These are phyloP conservation scores for Strigamia maritima DNA, from an alignment of 2,888 invertebrate species.

Conservation along the genomic window DNA sequence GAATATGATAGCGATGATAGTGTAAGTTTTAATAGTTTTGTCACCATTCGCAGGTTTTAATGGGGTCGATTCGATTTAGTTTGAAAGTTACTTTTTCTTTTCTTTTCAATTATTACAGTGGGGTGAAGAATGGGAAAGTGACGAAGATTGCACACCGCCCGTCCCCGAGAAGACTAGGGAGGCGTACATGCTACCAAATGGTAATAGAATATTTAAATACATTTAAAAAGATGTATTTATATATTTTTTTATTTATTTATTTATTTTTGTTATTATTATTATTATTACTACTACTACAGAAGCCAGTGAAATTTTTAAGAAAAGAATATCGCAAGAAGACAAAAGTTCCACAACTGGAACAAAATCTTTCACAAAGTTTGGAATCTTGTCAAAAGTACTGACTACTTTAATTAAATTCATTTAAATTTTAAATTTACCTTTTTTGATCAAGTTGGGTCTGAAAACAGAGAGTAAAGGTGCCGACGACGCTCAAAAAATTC, in stretches of 20 bases:
- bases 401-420: neutral
- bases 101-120: slow-evolving; percentile 25
- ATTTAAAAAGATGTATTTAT: neutral
- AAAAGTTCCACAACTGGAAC: neutral
- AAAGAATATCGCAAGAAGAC: neutral
- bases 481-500: neutral
- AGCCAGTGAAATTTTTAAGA: neutral
- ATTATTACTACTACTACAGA: no score
- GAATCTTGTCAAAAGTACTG: slow-evolving; percentile 8
- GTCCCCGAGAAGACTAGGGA: slow-evolving; percentile 42
- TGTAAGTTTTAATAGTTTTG: neutral
- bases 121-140: slow-evolving; percentile 39
- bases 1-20: slow-evolving; percentile 16
- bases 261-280: no score
- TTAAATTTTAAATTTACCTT: neutral
- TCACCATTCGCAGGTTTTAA: neutral
- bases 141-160: slow-evolving; percentile 39
- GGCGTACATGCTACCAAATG: slow-evolving; percentile 40
- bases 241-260: no score
- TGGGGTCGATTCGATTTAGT: neutral
- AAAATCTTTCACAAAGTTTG: neutral
- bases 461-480: neutral
- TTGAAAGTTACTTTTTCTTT: neutral
- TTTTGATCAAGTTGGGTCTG: neutral
- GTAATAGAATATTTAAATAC: neutral